Base-by-base conservation (phyloP, 2,888 invertebrate species). In the Penaeus monodon region DNA sequence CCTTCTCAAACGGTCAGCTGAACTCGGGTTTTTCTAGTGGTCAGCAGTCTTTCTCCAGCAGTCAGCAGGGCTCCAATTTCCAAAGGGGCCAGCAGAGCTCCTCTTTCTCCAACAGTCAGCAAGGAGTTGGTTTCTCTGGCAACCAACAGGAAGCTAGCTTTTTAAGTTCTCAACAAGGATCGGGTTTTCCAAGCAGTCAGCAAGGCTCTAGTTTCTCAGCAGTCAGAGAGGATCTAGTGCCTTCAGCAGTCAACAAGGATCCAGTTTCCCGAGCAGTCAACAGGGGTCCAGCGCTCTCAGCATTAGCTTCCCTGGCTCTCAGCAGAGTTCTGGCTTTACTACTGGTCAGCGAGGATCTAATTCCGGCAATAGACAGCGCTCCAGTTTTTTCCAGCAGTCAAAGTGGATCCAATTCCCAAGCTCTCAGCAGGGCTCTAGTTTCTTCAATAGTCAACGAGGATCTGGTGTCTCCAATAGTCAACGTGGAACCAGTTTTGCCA, bases 371-470 rank as follows among this genome's bases (percentile, higher is more conserved):
- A 4, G 17, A 27, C 27, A n/a, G 20, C 27, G 3, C 29, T 29
- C 70, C 70, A 70, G 33, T 29, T 70, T 33, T 20, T 3, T 33
- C n/a, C 70, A 70, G 70, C 70, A 70, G 70, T 4, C 27, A 20
- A 70, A 70, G 24, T 29, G 70, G 77, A n/a, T n/a, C 38, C 44
- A 38, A n/a, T 44, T 38, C 29, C 44, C 77, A 77, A 77, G 29
- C 14, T 20, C 44, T 44, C 44, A 22, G 3, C 77, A 33, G 44
- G 77, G 44, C 20, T 44, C n/a, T 29, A 29, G n/a, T 29, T 33
- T 70, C 29, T 27, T 33, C 70, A 70, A 29, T 1, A 22, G 44
- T 44, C 44, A 44, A 44, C 44, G 44, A 44, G 10, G 44, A 10
- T 44, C 44, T 44, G 44, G 44, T 0, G 10, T 44, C 44, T 44